Evolutionary conservation across 2,113 vertebrate genomes (phyloP), one percentile per base, ranked within the genome.

Genomic region (Rhegmatorhina hoffmannsi): DNA sequence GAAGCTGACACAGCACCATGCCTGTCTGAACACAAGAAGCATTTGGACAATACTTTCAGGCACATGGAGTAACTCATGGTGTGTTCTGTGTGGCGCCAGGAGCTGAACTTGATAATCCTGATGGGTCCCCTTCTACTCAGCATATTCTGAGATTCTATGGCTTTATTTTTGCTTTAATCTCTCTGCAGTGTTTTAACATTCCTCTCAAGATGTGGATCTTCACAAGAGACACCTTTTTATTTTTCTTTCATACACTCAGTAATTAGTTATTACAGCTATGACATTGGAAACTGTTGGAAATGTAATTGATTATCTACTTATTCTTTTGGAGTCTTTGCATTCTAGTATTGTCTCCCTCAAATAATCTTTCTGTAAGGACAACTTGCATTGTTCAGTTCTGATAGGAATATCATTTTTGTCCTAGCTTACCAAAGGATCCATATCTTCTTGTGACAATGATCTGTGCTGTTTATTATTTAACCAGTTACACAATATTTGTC

Each of bases 81-180:
- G 17, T 17, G 4, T 36, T 17, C 12, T 28, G 11, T 1, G 0
- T 6, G 44, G 33, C 5, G 3, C 15, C 44, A 52, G 10, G 14
- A 18, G 4, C 26, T 74, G 44, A 14, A 50, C 18, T 66, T 31
- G 20, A 8, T 12, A 17, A 58, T 80, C 11, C 13, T 28, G 21
- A 33, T 44, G 12, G 1, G 2, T 50, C 6, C 40, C 26, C 59
- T n/a, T 21, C 8, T 33, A 36, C 1, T 3, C 18, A 44, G 21
- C 2, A 58, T 28, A 58, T 20, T 67, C 10, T 33, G 26, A 50
- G 52, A 34, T 50, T 58, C 19, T 34, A 13, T 33, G 16, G 0
- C 0, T 93, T 76, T 43, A 26, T 66, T 77, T 64, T 58, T 74
- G 2, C 13, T 82, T 85, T 53, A 70, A 87, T 82, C 6, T 72